Percentiles rank a stretch among this genome's conserved stretches.
phyloP scores from a whole-genome alignment of 1,140 invertebrate genomes.

The Parasteatoda tepidariorum region DNA sequence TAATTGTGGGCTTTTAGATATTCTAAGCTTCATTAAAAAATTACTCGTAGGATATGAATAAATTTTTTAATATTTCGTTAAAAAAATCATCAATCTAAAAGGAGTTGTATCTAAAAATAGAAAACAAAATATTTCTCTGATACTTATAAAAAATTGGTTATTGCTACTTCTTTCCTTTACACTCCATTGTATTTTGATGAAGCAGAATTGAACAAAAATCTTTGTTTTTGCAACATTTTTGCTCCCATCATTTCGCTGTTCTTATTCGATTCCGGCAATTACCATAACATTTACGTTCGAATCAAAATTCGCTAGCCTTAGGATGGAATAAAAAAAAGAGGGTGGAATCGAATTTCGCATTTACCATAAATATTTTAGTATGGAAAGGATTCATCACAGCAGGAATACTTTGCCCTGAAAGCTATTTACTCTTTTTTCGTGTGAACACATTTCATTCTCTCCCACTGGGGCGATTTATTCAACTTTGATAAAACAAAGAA shows the following conservation, averaged over 20 bases:
- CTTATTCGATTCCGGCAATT: conserved; percentile 28
- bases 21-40: too few species aligned
- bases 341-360: conserved; percentile 16
- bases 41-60: too few species aligned
- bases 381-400: conserved; percentile 21
- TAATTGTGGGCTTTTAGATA: too few species aligned
- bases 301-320: background rate
- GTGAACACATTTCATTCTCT: background rate
- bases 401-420: background rate
- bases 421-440: conserved; percentile 30
- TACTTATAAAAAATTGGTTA: conserved; percentile 3
- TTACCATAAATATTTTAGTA: conserved; percentile 48
- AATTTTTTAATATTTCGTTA: too few species aligned
- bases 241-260: background rate
- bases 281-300: conserved; percentile 49
- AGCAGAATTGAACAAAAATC: conserved; percentile 6
- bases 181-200: conserved; percentile 32
- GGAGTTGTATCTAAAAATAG: too few species aligned
- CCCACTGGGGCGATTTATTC: background rate
- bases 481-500: too few species aligned
- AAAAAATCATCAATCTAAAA: too few species aligned
- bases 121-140: too few species aligned
- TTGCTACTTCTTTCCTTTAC: conserved; percentile 2
- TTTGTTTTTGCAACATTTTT: background rate
- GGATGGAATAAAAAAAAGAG: background rate